These are phyloP conservation scores for Pygmarrhopalites habei DNA, from an alignment of 1,140 invertebrate species.

Conservation along the genomic window DNA sequence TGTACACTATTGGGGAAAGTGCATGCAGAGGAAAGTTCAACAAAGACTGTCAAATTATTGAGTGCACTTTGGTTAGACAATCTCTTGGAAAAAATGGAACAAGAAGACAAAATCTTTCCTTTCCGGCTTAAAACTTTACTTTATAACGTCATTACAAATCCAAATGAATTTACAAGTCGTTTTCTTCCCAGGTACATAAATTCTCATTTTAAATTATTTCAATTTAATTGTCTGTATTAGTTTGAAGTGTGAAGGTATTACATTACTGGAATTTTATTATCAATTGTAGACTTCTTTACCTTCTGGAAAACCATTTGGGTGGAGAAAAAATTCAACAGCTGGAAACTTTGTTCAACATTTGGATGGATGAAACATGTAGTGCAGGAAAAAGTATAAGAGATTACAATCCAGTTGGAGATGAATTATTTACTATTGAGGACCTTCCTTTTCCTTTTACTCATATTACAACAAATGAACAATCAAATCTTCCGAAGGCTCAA, in stretches of 20 bases:
- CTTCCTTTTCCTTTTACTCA: too few relatives aligned
- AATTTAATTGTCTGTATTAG: neutral
- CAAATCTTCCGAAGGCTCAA: too few relatives aligned
- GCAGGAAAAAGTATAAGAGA: neutral
- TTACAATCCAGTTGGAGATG: too few relatives aligned
- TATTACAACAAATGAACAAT: too few relatives aligned
- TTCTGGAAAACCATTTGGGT: neutral
- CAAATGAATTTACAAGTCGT: constrained; percentile 1
- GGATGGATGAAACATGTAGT: neutral
- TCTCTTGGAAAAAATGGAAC: constrained; percentile 14
- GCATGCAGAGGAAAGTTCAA: neutral
- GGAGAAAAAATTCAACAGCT: neutral
- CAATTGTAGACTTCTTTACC: neutral
- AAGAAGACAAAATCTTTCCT: neutral
- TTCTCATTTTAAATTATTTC: neutral
- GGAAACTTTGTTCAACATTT: neutral
- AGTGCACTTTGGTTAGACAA: constrained; percentile 22
- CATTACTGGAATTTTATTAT: neutral
- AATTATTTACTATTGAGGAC: neutral
- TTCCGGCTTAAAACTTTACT: constrained; percentile 13
- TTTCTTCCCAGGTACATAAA: constrained; percentile 21
- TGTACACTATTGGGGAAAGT: constrained; percentile 13
- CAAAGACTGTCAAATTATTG: neutral
- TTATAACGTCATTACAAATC: constrained; percentile 3
- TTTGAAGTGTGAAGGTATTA: neutral